These are phyloP conservation scores for Drosophila hamatofila DNA, from an alignment of 2,888 invertebrate species.

Conservation along the genomic window DNA sequence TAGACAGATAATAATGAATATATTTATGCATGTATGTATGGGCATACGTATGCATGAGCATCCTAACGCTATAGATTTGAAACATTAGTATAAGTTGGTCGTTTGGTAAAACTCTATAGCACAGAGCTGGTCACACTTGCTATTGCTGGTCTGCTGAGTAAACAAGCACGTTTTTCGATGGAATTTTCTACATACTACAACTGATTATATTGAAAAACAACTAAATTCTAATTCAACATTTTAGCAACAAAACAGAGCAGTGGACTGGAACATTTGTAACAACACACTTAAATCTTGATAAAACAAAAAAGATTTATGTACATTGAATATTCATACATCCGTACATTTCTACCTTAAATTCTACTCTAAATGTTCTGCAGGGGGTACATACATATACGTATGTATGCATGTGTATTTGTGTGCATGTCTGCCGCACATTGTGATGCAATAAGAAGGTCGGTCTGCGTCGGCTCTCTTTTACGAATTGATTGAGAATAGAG, in stretches of 20 bases:
- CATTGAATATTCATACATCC: not conserved
- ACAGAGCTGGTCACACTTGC: conserved; percentile 43
- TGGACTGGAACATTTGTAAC: conserved; percentile 6
- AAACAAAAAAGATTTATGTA: not conserved
- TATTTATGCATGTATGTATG: not conserved
- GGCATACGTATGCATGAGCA: not conserved
- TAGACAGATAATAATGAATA: not conserved
- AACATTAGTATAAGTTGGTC: conserved; percentile 1
- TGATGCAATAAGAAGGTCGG: conserved; percentile 69
- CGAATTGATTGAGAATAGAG: conserved; percentile 8
- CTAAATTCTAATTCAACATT: not conserved
- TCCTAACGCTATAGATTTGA: conserved; percentile 6
- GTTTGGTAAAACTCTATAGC: conserved; percentile 17
- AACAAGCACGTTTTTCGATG: conserved; percentile 71
- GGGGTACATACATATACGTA: not conserved
- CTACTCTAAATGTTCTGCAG: conserved; percentile 1
- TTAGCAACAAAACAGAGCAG: not conserved
- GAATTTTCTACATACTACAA: conserved; percentile 12
- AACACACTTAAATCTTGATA: conserved; percentile 5
- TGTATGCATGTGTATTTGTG: not conserved
- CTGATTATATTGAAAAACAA: conserved; percentile 6
- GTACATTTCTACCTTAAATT: conserved; percentile 5
- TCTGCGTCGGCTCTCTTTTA: conserved; percentile 13
- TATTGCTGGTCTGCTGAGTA: conserved; percentile 40
- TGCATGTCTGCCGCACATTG: conserved; percentile 4